Percentiles rank a stretch among this genome's conserved stretches.
Conservation (phyloP, 2,888 invertebrate genomes). For the Xanthorhoe spadicearia region DNA sequence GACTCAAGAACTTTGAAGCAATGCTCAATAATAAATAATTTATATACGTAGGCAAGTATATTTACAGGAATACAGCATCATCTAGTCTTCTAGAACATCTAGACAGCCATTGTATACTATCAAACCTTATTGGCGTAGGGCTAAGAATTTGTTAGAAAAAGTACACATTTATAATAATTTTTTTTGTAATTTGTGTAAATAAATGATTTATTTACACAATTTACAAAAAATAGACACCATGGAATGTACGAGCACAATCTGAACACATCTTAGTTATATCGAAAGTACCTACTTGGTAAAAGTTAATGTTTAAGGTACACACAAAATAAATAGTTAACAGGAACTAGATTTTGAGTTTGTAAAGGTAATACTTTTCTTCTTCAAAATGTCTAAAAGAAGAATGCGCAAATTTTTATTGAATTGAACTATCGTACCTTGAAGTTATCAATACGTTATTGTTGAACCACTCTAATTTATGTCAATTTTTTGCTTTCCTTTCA, state of each 20-base stretch:
- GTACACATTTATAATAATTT: too few relatives aligned
- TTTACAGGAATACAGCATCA: background rate
- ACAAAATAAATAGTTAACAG: conserved; percentile 28
- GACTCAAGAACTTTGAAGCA: too few relatives aligned
- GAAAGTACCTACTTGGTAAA: conserved; percentile 21
- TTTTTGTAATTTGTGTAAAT: too few relatives aligned
- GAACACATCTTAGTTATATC: conserved; percentile 46
- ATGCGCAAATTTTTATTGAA: conserved; percentile 21
- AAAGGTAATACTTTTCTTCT: conserved; percentile 7
- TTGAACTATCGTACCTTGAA: background rate
- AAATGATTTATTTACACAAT: conserved; percentile 61
- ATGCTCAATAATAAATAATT: too few relatives aligned
- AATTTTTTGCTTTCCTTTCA: background rate
- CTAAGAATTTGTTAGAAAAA: conserved; percentile 32
- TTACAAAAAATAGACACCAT: conserved; percentile 52
- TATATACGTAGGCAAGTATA: background rate
- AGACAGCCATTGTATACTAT: background rate
- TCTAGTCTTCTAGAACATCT: background rate
- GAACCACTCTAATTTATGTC: background rate
- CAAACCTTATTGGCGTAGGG: conserved; percentile 59
- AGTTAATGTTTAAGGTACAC: conserved; percentile 3
- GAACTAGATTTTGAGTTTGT: conserved; percentile 36
- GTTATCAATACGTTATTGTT: background rate
- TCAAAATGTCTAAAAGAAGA: conserved; percentile 32
- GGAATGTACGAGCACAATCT: conserved; percentile 58